These are phyloP conservation scores for Taeniopygia guttata DNA, from an alignment of 2,797 vertebrate genomes.

Conservation along the genomic window DNA sequence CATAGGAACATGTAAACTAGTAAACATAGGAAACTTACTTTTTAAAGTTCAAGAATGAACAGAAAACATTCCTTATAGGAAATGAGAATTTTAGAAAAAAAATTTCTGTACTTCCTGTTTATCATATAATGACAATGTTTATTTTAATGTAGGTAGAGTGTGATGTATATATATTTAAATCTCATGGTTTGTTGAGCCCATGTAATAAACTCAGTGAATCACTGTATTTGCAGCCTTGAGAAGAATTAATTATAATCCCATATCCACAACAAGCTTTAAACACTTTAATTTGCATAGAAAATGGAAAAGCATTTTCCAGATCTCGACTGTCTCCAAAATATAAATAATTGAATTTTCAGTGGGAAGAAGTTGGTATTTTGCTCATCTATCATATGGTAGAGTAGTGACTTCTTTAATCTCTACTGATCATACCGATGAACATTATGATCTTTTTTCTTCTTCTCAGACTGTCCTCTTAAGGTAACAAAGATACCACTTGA, in stretches of 20 bases:
- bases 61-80: background rate
- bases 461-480: background rate
- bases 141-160: slow-evolving; percentile 17
- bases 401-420: background rate
- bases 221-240: slow-evolving; percentile 27
- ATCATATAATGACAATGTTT: background rate
- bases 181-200: slow-evolving; percentile 36
- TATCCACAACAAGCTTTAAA: slow-evolving; percentile 3
- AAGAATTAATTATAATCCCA: slow-evolving; percentile 42
- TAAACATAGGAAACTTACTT: background rate
- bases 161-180: slow-evolving; percentile 39
- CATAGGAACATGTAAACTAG: too few species aligned
- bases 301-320: background rate
- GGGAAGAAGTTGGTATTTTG: background rate
- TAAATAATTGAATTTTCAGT: background rate
- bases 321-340: background rate
- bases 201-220: slow-evolving; percentile 35
- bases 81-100: background rate
- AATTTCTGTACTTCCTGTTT: background rate
- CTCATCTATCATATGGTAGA: background rate
- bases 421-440: background rate
- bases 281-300: background rate
- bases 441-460: background rate
- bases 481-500: background rate
- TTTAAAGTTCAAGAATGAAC: background rate